Evolutionary conservation across 1,140 invertebrate genomes (phyloP).

Genomic region (Colletes latitarsis): DNA sequence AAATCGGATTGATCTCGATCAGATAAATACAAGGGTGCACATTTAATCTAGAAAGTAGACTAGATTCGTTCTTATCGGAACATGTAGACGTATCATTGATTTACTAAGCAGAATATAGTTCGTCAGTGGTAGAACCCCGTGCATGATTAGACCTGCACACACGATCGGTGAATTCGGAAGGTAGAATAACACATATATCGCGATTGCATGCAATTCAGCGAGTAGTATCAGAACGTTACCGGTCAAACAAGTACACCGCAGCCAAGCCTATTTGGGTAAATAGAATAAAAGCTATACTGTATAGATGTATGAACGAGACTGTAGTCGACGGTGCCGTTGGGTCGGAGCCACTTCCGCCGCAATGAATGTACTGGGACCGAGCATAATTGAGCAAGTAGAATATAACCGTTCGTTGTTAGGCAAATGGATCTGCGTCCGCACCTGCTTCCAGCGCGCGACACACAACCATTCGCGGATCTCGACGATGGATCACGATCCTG

Average conservation of each 20-base stretch:
- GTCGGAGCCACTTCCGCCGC: background rate
- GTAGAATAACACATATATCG: background rate
- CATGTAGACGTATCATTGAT: too few species aligned
- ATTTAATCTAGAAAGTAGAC: too few species aligned
- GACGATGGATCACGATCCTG: background rate
- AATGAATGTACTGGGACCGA: background rate
- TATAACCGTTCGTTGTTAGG: conserved; percentile 3
- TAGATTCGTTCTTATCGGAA: too few species aligned
- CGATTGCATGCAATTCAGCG: too few species aligned
- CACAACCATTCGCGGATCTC: background rate
- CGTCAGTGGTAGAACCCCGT: too few species aligned
- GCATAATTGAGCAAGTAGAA: background rate
- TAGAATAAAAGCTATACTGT: background rate
- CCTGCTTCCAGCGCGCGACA: background rate
- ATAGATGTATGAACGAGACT: background rate
- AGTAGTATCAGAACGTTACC: background rate
- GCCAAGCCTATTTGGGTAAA: background rate
- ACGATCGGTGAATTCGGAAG: background rate
- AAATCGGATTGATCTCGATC: too few species aligned
- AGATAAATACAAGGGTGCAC: too few species aligned
- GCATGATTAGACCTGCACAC: background rate
- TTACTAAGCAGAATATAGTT: too few species aligned
- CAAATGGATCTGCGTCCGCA: conserved; percentile 1
- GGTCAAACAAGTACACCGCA: background rate
- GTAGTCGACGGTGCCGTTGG: background rate